A percentile compares a stretch with the other conserved stretches of the same genome.
Evolutionary conservation across 1,140 invertebrate genomes (phyloP).

Genomic region (Bursaphelenchus mucronatus): DNA sequence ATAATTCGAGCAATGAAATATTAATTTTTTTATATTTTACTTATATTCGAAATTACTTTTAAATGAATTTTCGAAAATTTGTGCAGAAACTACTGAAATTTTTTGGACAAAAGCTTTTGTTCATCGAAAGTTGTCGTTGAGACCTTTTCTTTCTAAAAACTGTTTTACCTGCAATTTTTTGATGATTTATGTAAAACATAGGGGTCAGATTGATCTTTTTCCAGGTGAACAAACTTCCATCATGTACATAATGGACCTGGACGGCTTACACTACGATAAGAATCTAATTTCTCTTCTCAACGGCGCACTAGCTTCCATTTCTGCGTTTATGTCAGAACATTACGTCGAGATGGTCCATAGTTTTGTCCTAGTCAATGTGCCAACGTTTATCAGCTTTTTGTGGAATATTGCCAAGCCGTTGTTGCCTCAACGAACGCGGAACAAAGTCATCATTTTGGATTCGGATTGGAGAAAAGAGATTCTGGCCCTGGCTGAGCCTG

Average conservation of each 20-base stretch:
- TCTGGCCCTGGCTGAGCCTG: conserved; percentile 45
- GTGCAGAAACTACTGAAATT: too few relatives aligned
- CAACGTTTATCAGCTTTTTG: conserved; percentile 50
- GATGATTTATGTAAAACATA: too few relatives aligned
- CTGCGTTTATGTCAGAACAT: conserved; percentile 58
- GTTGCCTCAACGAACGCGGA: conserved; percentile 52
- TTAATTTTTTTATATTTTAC: too few relatives aligned
- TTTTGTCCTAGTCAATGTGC: conserved; percentile 57
- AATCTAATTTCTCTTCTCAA: conserved; percentile 45
- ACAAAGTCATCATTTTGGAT: conserved; percentile 58
- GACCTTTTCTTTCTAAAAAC: too few relatives aligned
- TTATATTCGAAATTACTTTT: too few relatives aligned
- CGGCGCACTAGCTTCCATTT: conserved; percentile 54
- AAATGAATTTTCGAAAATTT: too few relatives aligned
- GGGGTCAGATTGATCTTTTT: too few relatives aligned
- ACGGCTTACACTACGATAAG: conserved; percentile 51
- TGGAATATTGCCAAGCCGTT: conserved; percentile 56
- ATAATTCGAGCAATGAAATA: conserved; percentile 19
- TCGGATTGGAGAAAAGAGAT: conserved; percentile 52
- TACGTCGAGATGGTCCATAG: conserved; percentile 55
- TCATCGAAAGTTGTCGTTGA: too few relatives aligned
- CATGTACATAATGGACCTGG: conserved; percentile 59
- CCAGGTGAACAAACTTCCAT: conserved; percentile 50
- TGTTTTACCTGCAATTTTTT: too few relatives aligned
- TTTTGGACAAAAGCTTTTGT: too few relatives aligned